Conservation (phyloP, 2,888 invertebrate genomes). For the Stenotaenia linearis region DNA sequence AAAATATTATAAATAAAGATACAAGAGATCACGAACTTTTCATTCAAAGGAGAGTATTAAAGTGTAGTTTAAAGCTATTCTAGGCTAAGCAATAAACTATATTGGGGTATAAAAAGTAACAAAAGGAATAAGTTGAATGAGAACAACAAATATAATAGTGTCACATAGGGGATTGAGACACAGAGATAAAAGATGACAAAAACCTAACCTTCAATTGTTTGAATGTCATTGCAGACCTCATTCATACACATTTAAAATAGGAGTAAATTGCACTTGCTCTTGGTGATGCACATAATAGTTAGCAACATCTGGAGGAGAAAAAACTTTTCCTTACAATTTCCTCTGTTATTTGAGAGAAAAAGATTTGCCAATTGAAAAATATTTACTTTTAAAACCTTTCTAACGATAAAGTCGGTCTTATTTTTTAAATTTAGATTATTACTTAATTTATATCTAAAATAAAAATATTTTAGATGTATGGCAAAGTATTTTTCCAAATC, state of each 20-base stretch:
- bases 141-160: constrained; percentile 8
- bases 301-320: neutral
- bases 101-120: neutral
- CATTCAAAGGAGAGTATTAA: neutral
- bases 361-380: too few species aligned
- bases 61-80: neutral
- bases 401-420: too few species aligned
- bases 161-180: neutral
- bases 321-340: neutral
- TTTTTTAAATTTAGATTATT: neutral
- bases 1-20: neutral
- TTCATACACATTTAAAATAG: neutral
- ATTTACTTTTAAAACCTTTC: too few species aligned
- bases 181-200: neutral
- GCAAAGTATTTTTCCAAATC: neutral
- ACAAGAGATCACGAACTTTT: constrained; percentile 1
- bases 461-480: neutral
- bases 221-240: neutral
- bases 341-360: neutral
- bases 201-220: neutral
- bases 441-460: neutral
- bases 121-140: constrained; percentile 1
- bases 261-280: neutral
- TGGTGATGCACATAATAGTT: neutral
- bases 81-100: neutral